Percentiles rank a stretch among this genome's conserved stretches.
Evolutionary conservation across 2,113 vertebrate species (phyloP).

Genomic region (Riparia riparia): DNA sequence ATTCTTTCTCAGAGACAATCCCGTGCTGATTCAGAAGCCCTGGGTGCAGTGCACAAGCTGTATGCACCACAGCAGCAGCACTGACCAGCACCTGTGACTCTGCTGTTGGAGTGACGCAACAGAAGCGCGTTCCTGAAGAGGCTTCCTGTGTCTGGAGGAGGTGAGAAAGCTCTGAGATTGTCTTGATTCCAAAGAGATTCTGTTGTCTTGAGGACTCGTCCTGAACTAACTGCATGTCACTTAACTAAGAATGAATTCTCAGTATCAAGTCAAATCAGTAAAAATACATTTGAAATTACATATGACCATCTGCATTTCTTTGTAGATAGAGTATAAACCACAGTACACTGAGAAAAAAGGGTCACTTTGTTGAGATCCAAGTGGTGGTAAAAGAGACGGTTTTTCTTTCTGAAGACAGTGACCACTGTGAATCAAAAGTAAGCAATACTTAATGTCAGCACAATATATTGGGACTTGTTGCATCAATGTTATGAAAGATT

Average conservation of each 20-base stretch:
- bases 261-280: not conserved
- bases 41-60: rapidly evolving
- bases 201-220: not conserved
- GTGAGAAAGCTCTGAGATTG: not conserved
- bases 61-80: rapidly evolving
- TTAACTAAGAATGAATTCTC: not conserved
- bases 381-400: not conserved
- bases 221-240: not conserved
- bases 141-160: rapidly evolving
- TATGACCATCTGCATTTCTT: not conserved
- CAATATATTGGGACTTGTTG: not conserved
- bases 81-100: not conserved
- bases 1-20: not conserved
- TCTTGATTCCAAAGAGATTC: not conserved
- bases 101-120: rapidly evolving
- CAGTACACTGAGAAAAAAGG: not conserved
- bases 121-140: rapidly evolving
- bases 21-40: not conserved
- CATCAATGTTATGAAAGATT: not conserved
- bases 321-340: not conserved
- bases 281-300: not conserved
- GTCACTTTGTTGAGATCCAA: not conserved
- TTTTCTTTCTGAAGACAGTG: not conserved
- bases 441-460: not conserved
- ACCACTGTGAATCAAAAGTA: not conserved